Evolutionary conservation across 1,140 invertebrate genomes (phyloP).

Genomic region (Sycophaga agraensis): DNA sequence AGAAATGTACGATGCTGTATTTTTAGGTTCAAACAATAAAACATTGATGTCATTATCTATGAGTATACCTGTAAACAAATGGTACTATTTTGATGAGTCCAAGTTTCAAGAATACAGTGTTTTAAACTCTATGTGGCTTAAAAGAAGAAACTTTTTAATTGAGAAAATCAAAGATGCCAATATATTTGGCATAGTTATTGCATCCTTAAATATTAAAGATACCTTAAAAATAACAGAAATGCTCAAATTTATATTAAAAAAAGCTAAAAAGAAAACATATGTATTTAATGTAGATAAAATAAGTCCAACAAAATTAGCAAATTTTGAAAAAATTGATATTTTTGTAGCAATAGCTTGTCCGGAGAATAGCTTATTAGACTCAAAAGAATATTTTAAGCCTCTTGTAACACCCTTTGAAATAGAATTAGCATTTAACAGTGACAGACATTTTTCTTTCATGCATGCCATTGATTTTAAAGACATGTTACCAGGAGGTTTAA

Average conservation of each 20-base stretch:
- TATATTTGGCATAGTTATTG: slow-evolving; percentile 84
- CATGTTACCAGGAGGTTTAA: slow-evolving; percentile 68
- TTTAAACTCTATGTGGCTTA: slow-evolving; percentile 66
- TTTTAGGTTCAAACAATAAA: slow-evolving; percentile 58
- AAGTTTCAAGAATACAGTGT: slow-evolving; percentile 46
- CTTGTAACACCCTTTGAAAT: slow-evolving; percentile 91
- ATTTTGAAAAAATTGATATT: slow-evolving; percentile 90
- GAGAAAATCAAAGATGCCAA: slow-evolving; percentile 88
- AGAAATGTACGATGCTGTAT: slow-evolving; percentile 59
- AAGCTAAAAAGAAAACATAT: slow-evolving; percentile 81
- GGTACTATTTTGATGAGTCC: slow-evolving; percentile 57
- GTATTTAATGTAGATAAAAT: slow-evolving; percentile 91
- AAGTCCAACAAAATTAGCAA: slow-evolving; percentile 89
- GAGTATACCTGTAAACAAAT: slow-evolving; percentile 55
- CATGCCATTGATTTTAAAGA: slow-evolving; percentile 79
- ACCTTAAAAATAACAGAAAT: slow-evolving; percentile 77
- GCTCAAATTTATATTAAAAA: slow-evolving; percentile 72
- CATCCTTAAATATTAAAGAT: slow-evolving; percentile 80
- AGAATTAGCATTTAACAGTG: slow-evolving; percentile 80
- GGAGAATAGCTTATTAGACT: slow-evolving; percentile 82
- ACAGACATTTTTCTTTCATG: slow-evolving; percentile 62
- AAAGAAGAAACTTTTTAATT: slow-evolving; percentile 77
- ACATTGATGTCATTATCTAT: slow-evolving; percentile 60
- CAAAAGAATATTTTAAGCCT: slow-evolving; percentile 84
- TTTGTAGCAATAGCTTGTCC: slow-evolving; percentile 90